Evolutionary conservation across 2,797 vertebrate species (phyloP).

Genomic region (Morus bassanus): DNA sequence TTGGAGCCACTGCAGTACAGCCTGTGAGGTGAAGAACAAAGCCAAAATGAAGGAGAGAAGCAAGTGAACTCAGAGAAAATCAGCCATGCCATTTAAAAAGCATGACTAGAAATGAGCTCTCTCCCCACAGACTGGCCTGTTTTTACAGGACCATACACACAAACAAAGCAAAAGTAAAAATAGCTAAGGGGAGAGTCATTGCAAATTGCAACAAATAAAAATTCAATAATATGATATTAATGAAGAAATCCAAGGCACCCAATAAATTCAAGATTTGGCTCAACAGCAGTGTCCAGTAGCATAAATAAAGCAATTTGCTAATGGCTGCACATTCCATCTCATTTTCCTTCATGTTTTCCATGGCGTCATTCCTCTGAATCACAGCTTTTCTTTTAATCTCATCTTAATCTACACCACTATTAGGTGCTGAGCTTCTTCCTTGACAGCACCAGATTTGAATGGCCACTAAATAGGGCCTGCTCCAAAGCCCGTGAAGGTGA

Average conservation of each 20-base stretch:
- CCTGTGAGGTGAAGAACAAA: neutral
- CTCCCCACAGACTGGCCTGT: neutral
- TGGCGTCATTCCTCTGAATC: constrained; percentile 43
- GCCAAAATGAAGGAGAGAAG: neutral
- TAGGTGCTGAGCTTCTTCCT: constrained; percentile 6
- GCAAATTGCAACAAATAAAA: constrained; percentile 2
- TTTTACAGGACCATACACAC: neutral
- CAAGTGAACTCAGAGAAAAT: neutral
- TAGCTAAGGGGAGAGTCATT: neutral
- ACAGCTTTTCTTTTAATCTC: constrained; percentile 50
- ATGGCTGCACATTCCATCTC: constrained; percentile 35
- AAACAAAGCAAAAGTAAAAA: neutral
- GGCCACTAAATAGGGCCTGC: neutral
- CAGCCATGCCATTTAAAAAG: neutral
- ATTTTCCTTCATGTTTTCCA: constrained; percentile 47
- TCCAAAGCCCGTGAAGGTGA: neutral
- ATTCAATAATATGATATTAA: constrained; percentile 2
- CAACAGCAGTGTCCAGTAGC: neutral
- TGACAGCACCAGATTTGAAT: neutral
- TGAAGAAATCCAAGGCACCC: neutral
- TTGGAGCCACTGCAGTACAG: neutral
- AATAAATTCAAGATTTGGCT: constrained; percentile 35
- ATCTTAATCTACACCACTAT: constrained; percentile 10
- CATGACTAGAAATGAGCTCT: neutral
- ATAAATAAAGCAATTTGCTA: constrained; percentile 47